Conservation (phyloP, 2,888 invertebrate genomes). For the Sinotaia quadrata region DNA sequence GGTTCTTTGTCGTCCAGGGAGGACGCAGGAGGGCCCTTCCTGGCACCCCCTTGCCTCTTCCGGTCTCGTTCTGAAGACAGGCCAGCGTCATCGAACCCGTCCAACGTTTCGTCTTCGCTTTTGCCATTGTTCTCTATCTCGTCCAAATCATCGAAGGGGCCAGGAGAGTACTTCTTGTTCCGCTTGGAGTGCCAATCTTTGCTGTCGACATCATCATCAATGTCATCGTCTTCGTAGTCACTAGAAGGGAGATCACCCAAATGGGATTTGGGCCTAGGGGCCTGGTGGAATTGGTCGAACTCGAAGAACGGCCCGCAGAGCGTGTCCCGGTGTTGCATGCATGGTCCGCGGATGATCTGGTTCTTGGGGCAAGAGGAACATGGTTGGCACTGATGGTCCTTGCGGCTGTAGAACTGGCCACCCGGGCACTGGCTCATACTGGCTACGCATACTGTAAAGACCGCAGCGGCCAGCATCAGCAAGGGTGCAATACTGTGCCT, state of each 20-base stretch:
- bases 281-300: conserved; percentile 27
- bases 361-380: conserved; percentile 23
- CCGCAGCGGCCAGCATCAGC: too few relatives aligned
- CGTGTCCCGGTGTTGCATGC: conserved; percentile 10
- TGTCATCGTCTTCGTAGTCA: neutral
- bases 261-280: neutral
- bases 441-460: neutral
- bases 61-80: neutral
- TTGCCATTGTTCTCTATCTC: neutral
- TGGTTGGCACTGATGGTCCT: neutral
- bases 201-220: neutral
- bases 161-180: neutral
- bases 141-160: neutral
- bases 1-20: neutral
- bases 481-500: too few relatives aligned
- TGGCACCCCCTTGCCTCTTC: neutral
- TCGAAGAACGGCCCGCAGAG: conserved; percentile 25
- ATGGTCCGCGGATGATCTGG: conserved; percentile 27
- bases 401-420: neutral
- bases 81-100: neutral
- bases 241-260: neutral
- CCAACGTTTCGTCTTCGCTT: neutral
- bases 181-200: neutral
- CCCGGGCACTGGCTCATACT: conserved; percentile 14
- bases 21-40: neutral